Percentiles rank a stretch among this genome's conserved stretches.
These are phyloP conservation scores for Conomelus anceps DNA, from an alignment of 2,888 invertebrate genomes.

Conservation along the genomic window DNA sequence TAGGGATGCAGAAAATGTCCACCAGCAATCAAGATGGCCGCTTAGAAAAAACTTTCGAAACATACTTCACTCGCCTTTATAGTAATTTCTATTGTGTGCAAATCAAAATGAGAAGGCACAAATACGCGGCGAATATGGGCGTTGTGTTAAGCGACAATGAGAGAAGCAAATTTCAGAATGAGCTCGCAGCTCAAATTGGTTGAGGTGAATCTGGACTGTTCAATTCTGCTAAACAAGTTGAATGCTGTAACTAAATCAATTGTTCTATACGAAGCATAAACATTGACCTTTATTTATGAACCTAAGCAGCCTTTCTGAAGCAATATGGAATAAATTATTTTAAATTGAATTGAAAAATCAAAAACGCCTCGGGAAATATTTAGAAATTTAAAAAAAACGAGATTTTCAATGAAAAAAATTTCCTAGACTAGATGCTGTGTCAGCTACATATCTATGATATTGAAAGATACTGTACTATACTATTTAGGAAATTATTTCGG, in stretches of 20 bases:
- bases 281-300: background rate
- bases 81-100: slow-evolving; percentile 13
- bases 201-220: background rate
- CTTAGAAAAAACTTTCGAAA: background rate
- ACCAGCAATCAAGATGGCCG: slow-evolving; percentile 5
- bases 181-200: background rate
- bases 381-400: background rate
- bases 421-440: too few relatives aligned
- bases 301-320: background rate
- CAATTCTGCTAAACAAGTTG: background rate
- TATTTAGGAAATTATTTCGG: too few relatives aligned
- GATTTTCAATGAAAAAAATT: too few relatives aligned
- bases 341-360: background rate
- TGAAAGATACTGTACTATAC: too few relatives aligned
- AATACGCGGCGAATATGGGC: background rate
- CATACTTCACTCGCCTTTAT: background rate
- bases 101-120: slow-evolving; percentile 3
- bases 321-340: background rate
- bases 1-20: slow-evolving; percentile 10
- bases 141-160: background rate
- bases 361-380: background rate
- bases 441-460: too few relatives aligned
- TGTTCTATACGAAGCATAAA: background rate
- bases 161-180: background rate
- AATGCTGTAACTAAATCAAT: background rate